Base-by-base conservation (phyloP, 2,888 invertebrate genomes). In the Ectobius pallidus region DNA sequence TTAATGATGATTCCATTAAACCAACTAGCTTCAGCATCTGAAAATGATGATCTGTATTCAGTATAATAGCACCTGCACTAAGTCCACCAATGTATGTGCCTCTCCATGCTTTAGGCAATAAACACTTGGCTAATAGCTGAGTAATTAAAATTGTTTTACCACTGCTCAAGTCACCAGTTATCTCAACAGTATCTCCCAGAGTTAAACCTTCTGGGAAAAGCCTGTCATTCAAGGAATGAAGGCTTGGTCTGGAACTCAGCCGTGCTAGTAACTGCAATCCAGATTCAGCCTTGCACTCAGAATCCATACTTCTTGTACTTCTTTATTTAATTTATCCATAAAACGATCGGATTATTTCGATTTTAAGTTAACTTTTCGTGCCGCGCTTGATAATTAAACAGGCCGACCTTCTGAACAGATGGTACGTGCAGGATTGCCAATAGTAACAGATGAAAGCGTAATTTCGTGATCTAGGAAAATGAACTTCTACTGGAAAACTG, bases 201-300 rank as follows among this genome's bases (percentile, higher is more conserved):
- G 77, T 74, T 1, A 85, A 83, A 9, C 83, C 83, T 18, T 80
- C 79, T 2, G 77, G 75, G 18, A 89, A 88, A 72, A 89, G 77
- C 42, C 75, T 76, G 16, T 84, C 81, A 62, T 88, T 87, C 77
- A 89, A 83, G 30, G 82, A 82, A 75, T 79, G 77, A 14, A 88
- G 77, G 18, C 81, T 81, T 0, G 84, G 81, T 76, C 85, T 85
- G 74, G 81, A 83, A 20, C 80, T 82, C 39, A 89, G 77, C 78
- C 89, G 84, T 55, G 87, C 82, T 22, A 89, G 78, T 70, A 89
- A 80, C 79, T 89, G 88, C n/a, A 86, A 78, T 46, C 89, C 89
- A 18, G 88, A 86, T 83, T 89, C 89, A 27, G 74, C 74, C 61
- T 52, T 62, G 42, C 49, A 52, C 4, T 65, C n/a, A 27, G 49